These are phyloP conservation scores for Cyprinodon variegatus DNA, from an alignment of 2,113 vertebrate genomes.

Conservation along the genomic window DNA sequence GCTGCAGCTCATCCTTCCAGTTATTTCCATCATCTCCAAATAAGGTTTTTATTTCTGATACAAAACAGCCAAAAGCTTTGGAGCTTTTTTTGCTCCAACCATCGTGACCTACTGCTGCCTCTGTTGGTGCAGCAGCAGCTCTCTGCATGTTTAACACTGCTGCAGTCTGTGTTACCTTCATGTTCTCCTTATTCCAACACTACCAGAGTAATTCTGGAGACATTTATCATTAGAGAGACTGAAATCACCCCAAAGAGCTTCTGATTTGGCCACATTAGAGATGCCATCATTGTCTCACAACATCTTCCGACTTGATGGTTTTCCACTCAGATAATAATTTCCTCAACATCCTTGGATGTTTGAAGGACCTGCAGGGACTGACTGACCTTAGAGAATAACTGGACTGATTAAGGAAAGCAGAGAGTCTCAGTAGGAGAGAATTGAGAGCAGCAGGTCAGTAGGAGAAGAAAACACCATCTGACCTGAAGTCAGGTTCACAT, in stretches of 20 bases:
- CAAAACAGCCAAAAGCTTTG: background rate
- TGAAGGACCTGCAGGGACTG: conserved; percentile 18
- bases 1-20: conserved; percentile 56
- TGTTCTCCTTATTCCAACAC: conserved; percentile 32
- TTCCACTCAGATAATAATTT: conserved; percentile 74
- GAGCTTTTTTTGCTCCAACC: conserved; percentile 14
- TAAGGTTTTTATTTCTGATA: conserved; percentile 59
- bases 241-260: conserved; percentile 7
- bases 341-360: conserved; percentile 64
- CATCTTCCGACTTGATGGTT: conserved; percentile 73
- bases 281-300: conserved; percentile 64
- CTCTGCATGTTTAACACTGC: background rate
- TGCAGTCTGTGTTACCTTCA: conserved; percentile 18
- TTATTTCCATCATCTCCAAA: conserved; percentile 59
- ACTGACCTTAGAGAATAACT: conserved; percentile 53
- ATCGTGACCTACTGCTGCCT: conserved; percentile 27
- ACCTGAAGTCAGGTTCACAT: conserved; percentile 53
- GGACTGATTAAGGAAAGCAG: conserved; percentile 50
- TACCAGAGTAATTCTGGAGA: conserved; percentile 22
- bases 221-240: conserved; percentile 12
- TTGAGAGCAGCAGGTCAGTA: conserved; percentile 39
- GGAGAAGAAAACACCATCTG: conserved; percentile 36
- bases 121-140: conserved; percentile 15
- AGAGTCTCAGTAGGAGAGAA: conserved; percentile 46
- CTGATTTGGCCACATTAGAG: conserved; percentile 64